These are phyloP conservation scores for Nestor notabilis DNA, from an alignment of 2,113 vertebrate species.

Conservation along the genomic window DNA sequence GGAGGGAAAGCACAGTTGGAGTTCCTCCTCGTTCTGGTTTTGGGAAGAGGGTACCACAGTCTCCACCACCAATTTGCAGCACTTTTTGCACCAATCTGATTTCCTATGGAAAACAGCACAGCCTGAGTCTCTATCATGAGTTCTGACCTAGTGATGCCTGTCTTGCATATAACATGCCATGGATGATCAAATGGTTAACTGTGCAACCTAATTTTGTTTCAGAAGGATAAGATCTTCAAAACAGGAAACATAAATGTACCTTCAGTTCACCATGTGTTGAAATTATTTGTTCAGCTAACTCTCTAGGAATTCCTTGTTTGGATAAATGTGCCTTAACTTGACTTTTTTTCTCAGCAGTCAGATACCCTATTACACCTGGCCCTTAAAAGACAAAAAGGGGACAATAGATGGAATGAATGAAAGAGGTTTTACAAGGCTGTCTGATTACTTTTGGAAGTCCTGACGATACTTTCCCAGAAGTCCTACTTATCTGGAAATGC, in stretches of 20 bases:
- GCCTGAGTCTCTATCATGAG: background rate
- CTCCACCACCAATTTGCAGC: background rate
- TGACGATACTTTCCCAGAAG: background rate
- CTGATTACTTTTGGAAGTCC: background rate
- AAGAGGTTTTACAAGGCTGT: fast-evolving
- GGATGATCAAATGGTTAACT: background rate
- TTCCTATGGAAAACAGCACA: background rate
- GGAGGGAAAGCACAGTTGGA: background rate
- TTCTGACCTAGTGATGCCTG: background rate
- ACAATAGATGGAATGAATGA: background rate
- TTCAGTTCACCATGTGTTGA: background rate
- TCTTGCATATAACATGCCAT: background rate
- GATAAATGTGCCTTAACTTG: background rate
- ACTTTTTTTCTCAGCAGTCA: background rate
- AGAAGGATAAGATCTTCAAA: background rate
- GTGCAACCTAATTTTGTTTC: background rate
- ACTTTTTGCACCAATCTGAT: background rate
- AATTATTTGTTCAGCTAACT: background rate
- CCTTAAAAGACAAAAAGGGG: background rate
- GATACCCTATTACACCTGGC: background rate
- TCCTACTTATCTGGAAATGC: background rate
- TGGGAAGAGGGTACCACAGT: background rate
- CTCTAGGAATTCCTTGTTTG: background rate
- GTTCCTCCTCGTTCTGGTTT: background rate
- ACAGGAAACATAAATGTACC: background rate